phyloP scores from a whole-genome alignment of 2,797 vertebrate species.

The Anas bernieri region DNA sequence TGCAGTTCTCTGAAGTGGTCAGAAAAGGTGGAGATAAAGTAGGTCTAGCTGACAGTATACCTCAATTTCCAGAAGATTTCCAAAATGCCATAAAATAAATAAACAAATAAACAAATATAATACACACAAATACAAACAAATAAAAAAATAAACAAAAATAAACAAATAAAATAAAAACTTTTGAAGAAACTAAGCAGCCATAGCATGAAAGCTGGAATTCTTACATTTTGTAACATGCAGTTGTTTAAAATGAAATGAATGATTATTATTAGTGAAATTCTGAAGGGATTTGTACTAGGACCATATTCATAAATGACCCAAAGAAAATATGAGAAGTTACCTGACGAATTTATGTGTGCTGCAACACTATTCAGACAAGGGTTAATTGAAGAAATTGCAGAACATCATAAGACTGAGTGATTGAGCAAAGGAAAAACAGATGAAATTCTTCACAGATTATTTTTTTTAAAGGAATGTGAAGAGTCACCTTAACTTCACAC shows the following conservation, averaged over 20 bases:
- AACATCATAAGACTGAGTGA: neutral
- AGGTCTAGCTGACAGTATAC: neutral
- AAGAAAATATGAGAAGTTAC: neutral
- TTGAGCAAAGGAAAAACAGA: neutral
- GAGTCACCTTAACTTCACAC: neutral
- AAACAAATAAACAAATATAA: too few relatives aligned
- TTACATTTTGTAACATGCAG: neutral
- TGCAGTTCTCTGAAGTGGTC: neutral
- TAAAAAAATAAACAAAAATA: too few relatives aligned
- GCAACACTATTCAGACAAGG: neutral
- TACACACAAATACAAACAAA: too few relatives aligned
- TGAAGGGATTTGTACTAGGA: neutral
- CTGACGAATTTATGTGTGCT: neutral
- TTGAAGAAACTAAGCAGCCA: neutral
- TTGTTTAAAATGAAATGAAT: neutral
- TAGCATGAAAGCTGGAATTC: neutral
- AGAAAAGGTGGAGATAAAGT: neutral
- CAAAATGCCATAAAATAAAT: neutral
- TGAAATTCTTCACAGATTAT: neutral
- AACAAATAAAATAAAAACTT: neutral
- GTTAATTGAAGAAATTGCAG: neutral
- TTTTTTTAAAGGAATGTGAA: neutral
- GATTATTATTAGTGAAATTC: neutral
- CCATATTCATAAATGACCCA: neutral
- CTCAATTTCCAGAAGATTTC: neutral